Evolutionary conservation across 2,888 invertebrate genomes (phyloP), one percentile per base, ranked within the genome.

Genomic region (Dryadula phaetusa): DNA sequence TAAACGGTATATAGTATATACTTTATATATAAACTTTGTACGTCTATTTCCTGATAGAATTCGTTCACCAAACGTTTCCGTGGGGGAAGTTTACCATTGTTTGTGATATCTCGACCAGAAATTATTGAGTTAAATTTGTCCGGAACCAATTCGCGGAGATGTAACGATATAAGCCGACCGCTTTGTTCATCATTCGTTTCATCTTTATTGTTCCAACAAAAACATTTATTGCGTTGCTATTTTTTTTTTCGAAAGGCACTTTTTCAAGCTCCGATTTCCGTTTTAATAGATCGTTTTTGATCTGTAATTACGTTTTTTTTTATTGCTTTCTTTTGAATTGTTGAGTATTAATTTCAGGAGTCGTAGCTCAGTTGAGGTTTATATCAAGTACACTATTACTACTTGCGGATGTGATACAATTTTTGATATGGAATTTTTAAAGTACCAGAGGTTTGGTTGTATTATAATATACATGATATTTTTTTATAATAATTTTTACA

Each of bases 41-140:
- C 58, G 47, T 64, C 71, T 68, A 74, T 72, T 70, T 75, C 72
- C 73, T 72, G 74, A 72, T 72, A 69, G 69, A 72, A 75, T 73
- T 73, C 70, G 72, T 74, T 70, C 70, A 76, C 73, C 72, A 70
- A 72, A 60, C 65, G 72, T 70, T 74, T 75, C 74, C 75, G 73
- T 63, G 70, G 73, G 70, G 70, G 71, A 75, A 73, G 73, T 69
- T 71, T 72, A 66, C 75, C 74, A 75, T 79, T 80, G 82, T 81
- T 79, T 81, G 79, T 79, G 80, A 79, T 81, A 80, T 77, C 75
- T 80, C 78, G 77, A 75, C 81, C 79, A 80, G 80, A 80, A 82
- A 80, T 80, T 78, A 81, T 80, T 78, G 80, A 78, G 74, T 77
- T 76, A 78, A 79, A 77, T 74, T 73, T 70, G 65, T 69, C 73